phyloP scores from a whole-genome alignment of 2,888 invertebrate genomes.

The Lacanobia oleracea region DNA sequence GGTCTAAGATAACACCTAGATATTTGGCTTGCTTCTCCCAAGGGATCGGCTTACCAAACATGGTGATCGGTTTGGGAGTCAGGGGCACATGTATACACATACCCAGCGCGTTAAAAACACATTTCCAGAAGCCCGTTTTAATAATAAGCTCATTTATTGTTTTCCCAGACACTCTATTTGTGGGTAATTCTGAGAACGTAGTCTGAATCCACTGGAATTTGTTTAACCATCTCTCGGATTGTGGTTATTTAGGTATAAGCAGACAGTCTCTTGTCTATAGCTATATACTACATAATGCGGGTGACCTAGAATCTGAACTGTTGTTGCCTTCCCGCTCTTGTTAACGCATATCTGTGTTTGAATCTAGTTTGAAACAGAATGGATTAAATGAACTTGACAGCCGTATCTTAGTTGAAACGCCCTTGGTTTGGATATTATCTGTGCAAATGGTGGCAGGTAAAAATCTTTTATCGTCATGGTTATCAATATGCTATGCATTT shows the following conservation, averaged over 20 bases:
- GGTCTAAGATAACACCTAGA: too few relatives aligned
- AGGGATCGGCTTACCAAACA: too few relatives aligned
- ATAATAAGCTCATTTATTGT: neutral
- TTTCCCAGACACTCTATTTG: neutral
- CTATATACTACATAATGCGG: neutral
- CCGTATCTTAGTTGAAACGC: slow-evolving; percentile 44
- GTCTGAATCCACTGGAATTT: neutral
- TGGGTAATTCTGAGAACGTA: neutral
- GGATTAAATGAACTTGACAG: slow-evolving; percentile 48
- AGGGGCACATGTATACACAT: neutral
- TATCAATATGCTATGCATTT: slow-evolving; percentile 20
- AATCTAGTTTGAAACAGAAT: slow-evolving; percentile 32
- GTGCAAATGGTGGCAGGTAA: slow-evolving; percentile 17
- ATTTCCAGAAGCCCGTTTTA: too few relatives aligned
- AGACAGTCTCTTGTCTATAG: neutral
- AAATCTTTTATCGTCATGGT: slow-evolving; percentile 13
- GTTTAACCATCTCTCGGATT: neutral
- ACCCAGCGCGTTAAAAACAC: neutral
- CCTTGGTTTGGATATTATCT: slow-evolving; percentile 38
- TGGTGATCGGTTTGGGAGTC: too few relatives aligned
- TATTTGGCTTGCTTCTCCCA: too few relatives aligned
- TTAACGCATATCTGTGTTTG: slow-evolving; percentile 31
- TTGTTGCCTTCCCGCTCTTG: neutral
- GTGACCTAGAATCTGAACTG: slow-evolving; percentile 34
- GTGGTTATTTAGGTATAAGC: neutral